Evolutionary conservation across 35 echinoderm and acorn worm genomes (phyloP), one percentile per base, ranked within the genome.

Genomic region (Holothuria glaberrima): DNA sequence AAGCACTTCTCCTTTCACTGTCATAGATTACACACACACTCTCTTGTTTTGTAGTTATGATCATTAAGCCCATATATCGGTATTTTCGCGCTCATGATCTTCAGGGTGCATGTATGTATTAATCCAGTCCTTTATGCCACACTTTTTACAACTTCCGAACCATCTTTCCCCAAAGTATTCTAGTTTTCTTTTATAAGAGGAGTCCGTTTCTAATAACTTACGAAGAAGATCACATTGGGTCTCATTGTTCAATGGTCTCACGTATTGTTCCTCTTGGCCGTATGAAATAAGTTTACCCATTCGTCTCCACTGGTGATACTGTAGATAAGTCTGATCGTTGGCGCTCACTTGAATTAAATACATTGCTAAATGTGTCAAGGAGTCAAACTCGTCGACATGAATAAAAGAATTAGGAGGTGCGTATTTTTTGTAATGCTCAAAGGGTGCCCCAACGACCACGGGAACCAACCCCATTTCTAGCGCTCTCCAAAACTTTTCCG

Each of bases 401-500:
- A 80, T 80, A 48, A 80, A 80, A 7, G 76, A 82, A 30, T 82
- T 82, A 14, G 79, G 79, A 9, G 79, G 79, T 12, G 79, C 79
- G 12, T 50, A 56, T n/a, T 26, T 27, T 30, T 27, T 36, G 50
- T 60, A 84, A 20, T 84, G 56, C 20, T 84, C 59, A 30, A 61
- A 25, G 12, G 80, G 32, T 17, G 54, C 80, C 16, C 52, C 80
- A 25, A 84, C 22, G 4, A 61, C 79, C 25, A 82, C 79, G 17
- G 79, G 79, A 13, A 82, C 79, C 16, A 56, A 5, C 7, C 79
- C 79, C 57, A 60, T 82, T 30, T 84, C 59, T 30, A 84, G 30
- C 19, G 80, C 54, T 10, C 56, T 84, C 80, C 80, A 84, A 84
- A 84, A 60, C 57, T 84, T 84, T 84, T 84, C 80, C 14, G 80